A percentile compares a stretch with the other conserved stretches of the same genome.
These are phyloP conservation scores for Typhlomys cinereus DNA, from an alignment of 2,113 vertebrate genomes.

Conservation along the genomic window DNA sequence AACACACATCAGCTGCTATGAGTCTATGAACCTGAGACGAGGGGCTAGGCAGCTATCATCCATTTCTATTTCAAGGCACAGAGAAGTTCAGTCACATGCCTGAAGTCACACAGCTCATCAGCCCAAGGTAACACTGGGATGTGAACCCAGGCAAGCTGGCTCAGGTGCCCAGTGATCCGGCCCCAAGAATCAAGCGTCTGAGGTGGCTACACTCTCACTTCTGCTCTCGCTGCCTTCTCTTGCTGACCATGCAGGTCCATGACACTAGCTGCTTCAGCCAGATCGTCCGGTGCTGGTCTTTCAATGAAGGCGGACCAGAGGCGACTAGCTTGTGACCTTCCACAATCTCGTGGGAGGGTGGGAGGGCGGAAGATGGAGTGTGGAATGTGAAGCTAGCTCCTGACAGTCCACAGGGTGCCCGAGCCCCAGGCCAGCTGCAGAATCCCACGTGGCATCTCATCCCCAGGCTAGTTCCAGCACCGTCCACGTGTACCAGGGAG, in stretches of 20 bases:
- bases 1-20: too few relatives aligned
- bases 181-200: not conserved
- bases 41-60: not conserved
- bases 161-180: not conserved
- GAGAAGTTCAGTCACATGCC: not conserved
- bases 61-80: not conserved
- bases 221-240: not conserved
- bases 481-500: not conserved
- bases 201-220: not conserved
- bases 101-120: not conserved
- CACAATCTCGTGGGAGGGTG: accelerated
- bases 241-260: not conserved
- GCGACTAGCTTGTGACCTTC: not conserved
- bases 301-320: not conserved
- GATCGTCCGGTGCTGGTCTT: not conserved
- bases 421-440: too few relatives aligned
- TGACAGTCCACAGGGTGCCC: too few relatives aligned
- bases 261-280: not conserved
- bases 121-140: not conserved
- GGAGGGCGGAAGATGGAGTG: not conserved
- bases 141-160: not conserved
- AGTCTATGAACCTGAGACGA: not conserved
- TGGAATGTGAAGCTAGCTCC: too few relatives aligned
- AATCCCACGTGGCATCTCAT: too few relatives aligned
- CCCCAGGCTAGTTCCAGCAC: not conserved